Conservation (phyloP, 64 coral and sea anemone species). For the Hydrozoanthus tunicans region DNA sequence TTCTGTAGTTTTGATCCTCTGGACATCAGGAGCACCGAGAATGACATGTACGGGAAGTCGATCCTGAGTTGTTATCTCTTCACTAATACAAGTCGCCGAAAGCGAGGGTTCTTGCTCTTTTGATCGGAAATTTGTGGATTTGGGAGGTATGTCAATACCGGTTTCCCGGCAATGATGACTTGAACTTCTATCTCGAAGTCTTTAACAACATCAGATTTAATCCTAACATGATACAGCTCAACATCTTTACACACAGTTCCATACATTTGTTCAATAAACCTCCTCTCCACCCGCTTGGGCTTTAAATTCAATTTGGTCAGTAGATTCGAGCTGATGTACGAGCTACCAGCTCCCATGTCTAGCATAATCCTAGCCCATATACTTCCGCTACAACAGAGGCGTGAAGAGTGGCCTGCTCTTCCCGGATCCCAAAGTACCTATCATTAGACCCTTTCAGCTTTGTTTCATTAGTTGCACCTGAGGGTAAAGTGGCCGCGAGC, state of each 20-base stretch:
- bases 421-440: background rate
- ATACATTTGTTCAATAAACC: constrained; percentile 59
- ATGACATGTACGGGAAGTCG: constrained; percentile 61
- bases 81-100: constrained; percentile 57
- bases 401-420: constrained; percentile 45
- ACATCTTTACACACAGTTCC: constrained; percentile 10
- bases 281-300: constrained; percentile 5
- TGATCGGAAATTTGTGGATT: constrained; percentile 60
- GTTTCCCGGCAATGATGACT: constrained; percentile 71
- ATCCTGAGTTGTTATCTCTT: constrained; percentile 45
- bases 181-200: constrained; percentile 39
- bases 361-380: constrained; percentile 50
- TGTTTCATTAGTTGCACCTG: background rate
- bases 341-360: constrained; percentile 52
- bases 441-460: background rate
- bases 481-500: background rate
- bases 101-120: constrained; percentile 36
- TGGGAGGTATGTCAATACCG: constrained; percentile 45
- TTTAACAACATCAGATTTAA: constrained; percentile 10
- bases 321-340: constrained; percentile 56
- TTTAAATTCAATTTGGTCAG: constrained; percentile 57
- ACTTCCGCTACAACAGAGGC: constrained; percentile 57
- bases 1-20: constrained; percentile 70
- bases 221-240: constrained; percentile 7
- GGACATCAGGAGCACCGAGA: constrained; percentile 57